phyloP scores from a whole-genome alignment of 2,797 vertebrate genomes.

The Chlorospingus flavigularis region DNA sequence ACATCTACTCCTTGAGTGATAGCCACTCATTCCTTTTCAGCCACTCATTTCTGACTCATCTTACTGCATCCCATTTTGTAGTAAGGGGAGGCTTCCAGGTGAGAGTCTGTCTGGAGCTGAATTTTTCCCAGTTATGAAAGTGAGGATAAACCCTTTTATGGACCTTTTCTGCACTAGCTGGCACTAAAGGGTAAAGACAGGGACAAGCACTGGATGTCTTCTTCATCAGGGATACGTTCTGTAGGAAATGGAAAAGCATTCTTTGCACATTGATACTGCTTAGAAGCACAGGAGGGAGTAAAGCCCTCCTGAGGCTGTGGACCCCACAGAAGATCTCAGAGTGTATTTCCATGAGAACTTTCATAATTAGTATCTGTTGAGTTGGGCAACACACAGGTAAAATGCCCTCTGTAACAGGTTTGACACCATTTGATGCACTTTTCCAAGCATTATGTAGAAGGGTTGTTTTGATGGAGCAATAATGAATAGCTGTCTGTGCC shows the following conservation, averaged over 20 bases:
- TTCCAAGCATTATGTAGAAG: neutral
- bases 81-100: neutral
- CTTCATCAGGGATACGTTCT: fast-evolving
- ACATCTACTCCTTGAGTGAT: neutral
- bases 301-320: fast-evolving
- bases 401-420: neutral
- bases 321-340: neutral
- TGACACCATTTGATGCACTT: neutral
- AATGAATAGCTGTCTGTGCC: neutral
- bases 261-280: neutral
- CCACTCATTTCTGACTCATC: neutral
- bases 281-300: neutral
- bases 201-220: neutral
- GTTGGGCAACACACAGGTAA: neutral
- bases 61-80: neutral
- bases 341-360: neutral
- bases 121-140: neutral
- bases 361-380: fast-evolving
- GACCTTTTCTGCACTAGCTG: neutral
- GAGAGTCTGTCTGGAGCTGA: neutral
- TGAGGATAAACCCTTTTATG: neutral
- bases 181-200: neutral
- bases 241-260: neutral
- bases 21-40: neutral
- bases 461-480: neutral